phyloP scores from a whole-genome alignment of 2,888 invertebrate species.

The Suillia variegata region DNA sequence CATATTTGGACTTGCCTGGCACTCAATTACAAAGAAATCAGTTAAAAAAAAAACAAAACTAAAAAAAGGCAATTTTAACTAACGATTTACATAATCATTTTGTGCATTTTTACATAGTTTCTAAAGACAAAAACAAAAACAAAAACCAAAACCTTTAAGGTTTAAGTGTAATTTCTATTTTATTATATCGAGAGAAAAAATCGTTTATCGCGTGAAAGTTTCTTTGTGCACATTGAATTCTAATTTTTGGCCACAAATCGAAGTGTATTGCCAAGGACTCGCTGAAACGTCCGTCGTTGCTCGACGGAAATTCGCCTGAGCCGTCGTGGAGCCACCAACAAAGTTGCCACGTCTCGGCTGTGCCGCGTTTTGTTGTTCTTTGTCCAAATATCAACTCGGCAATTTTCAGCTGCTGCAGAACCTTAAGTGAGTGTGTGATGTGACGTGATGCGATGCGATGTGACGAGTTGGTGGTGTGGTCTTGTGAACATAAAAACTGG shows the following conservation, averaged over 20 bases:
- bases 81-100: background rate
- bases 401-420: slow-evolving; percentile 54
- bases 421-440: slow-evolving; percentile 51
- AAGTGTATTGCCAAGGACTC: slow-evolving; percentile 38
- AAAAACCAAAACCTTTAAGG: too few species aligned
- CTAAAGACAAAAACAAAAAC: too few species aligned
- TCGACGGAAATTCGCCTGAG: slow-evolving; percentile 22
- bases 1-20: background rate
- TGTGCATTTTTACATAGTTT: too few species aligned
- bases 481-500: background rate
- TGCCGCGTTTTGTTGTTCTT: slow-evolving; percentile 54
- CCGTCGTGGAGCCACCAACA: slow-evolving; percentile 45
- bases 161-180: too few species aligned
- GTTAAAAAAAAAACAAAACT: background rate
- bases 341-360: slow-evolving; percentile 50
- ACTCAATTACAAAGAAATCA: background rate
- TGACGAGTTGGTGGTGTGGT: too few species aligned
- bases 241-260: slow-evolving; percentile 22
- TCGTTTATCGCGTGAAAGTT: too few species aligned
- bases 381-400: slow-evolving; percentile 50
- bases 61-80: background rate
- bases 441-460: too few species aligned
- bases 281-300: slow-evolving; percentile 12
- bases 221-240: too few species aligned
- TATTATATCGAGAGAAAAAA: too few species aligned